phyloP scores from a whole-genome alignment of 2,113 vertebrate genomes.

The Leuciscus idus region DNA sequence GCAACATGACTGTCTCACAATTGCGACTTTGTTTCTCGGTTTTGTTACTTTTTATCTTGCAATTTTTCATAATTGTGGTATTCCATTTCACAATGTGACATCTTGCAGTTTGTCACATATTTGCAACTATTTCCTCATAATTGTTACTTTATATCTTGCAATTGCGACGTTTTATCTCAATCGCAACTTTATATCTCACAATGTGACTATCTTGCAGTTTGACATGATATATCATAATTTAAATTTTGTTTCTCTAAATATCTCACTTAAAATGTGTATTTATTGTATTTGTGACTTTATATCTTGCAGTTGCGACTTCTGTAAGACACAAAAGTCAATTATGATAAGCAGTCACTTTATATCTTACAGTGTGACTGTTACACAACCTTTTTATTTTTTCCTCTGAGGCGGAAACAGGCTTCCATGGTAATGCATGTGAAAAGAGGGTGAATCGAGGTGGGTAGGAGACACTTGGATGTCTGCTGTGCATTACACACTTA shows the following conservation, averaged over 20 bases:
- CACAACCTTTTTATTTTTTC: neutral
- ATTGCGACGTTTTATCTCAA: neutral
- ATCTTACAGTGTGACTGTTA: neutral
- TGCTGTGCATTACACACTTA: constrained; percentile 48
- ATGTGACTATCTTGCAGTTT: neutral
- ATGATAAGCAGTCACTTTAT: neutral
- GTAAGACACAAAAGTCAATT: neutral
- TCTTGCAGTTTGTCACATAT: neutral
- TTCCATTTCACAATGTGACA: neutral
- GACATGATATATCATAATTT: neutral
- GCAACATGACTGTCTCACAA: neutral
- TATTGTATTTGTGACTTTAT: neutral
- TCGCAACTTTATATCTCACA: neutral
- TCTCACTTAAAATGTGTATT: neutral
- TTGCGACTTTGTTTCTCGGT: neutral
- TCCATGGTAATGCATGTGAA: constrained; percentile 38
- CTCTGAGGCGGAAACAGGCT: neutral
- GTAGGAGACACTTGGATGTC: constrained; percentile 41
- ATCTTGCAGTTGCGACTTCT: neutral
- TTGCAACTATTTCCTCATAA: neutral
- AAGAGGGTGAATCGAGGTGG: constrained; percentile 17
- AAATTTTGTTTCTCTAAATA: neutral
- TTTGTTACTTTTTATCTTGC: neutral
- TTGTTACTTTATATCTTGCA: neutral
- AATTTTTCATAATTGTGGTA: neutral